Evolutionary conservation across 2,113 vertebrate genomes (phyloP).

Genomic region (Lepus americanus): DNA sequence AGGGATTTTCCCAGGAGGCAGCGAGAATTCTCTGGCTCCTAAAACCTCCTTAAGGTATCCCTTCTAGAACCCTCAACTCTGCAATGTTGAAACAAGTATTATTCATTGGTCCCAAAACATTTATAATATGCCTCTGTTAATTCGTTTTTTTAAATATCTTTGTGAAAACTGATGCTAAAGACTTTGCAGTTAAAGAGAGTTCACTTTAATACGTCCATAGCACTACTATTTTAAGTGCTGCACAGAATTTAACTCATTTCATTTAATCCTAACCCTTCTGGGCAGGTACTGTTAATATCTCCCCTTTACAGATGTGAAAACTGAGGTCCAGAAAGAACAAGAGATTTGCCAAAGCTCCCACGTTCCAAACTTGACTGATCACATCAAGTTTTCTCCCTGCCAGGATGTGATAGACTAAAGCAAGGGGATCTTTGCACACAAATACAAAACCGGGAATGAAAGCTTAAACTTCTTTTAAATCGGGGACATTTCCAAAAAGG

Average conservation of each 20-base stretch:
- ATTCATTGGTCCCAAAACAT: not conserved
- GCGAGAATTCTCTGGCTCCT: not conserved
- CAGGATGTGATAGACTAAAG: constrained; percentile 1
- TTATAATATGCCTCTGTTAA: not conserved
- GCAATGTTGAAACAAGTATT: not conserved
- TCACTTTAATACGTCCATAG: not conserved
- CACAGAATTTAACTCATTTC: constrained; percentile 31
- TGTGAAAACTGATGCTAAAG: not conserved
- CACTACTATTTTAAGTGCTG: constrained; percentile 7
- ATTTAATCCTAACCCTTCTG: not conserved
- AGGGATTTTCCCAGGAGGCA: not conserved
- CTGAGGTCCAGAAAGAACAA: not conserved
- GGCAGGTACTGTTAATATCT: not conserved
- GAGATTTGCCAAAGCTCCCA: constrained; percentile 5
- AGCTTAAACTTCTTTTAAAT: constrained; percentile 3
- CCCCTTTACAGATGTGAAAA: constrained; percentile 22
- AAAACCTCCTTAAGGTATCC: not conserved
- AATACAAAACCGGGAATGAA: not conserved
- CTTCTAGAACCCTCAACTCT: not conserved
- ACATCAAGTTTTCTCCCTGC: constrained; percentile 9
- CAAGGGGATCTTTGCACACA: not conserved
- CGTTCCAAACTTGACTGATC: constrained; percentile 34
- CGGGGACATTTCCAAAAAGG: constrained; percentile 17
- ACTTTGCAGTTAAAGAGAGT: not conserved
- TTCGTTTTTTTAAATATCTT: not conserved